Base-by-base conservation (phyloP, 1,140 invertebrate species). In the Dendrolimus punctatus region DNA sequence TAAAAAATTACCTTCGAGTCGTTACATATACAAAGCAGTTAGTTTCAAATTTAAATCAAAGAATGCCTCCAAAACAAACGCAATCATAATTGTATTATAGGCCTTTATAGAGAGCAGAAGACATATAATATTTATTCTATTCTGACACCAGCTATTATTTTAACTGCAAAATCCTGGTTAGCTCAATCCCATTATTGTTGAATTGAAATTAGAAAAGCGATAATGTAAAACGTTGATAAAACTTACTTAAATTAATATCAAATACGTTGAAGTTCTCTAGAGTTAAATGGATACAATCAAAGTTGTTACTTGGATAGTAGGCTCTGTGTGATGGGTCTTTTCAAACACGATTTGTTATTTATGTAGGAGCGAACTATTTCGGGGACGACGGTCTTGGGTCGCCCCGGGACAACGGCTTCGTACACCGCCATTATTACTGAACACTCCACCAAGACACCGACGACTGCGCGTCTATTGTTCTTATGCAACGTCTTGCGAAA, bases 341-440 rank as follows among this genome's bases (percentile, higher is more conserved):
- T 55, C 52, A 69, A 71, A 75, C 67, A 71, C 55, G 62, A 71
- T 74, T 69, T 66, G 57, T 68, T 74, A 74, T 78, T 76, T 50
- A 74, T 67, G 67, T 59, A 39, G 44, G 46, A 55, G 53, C 8
- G 54, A 66, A 59, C 53, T 48, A 48, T 55, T 51, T 39, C 40
- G 36, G 51, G 46, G 46, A 36, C 4, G 46, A 40, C 40, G 36
- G 9, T 8, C 39, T 44, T 10, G 10, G 40, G 39, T 46, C 38
- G 41, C 43, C n/a, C 42, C 37, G 47, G 6, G n/a, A 37, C 23
- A n/a, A 54, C n/a, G 6, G 6, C 9, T 4, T 8, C 23, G 23
- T 23, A 23, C 23, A 23, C 23, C 23, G 23, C 23, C 23, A 23
- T 23, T 23, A 23, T 23, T 23, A 23, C 23, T 23, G 23, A 23